Evolutionary conservation across 2,888 invertebrate species (phyloP), one percentile per base, ranked within the genome.

Genomic region (Ashinkailepas kermadecensis): DNA sequence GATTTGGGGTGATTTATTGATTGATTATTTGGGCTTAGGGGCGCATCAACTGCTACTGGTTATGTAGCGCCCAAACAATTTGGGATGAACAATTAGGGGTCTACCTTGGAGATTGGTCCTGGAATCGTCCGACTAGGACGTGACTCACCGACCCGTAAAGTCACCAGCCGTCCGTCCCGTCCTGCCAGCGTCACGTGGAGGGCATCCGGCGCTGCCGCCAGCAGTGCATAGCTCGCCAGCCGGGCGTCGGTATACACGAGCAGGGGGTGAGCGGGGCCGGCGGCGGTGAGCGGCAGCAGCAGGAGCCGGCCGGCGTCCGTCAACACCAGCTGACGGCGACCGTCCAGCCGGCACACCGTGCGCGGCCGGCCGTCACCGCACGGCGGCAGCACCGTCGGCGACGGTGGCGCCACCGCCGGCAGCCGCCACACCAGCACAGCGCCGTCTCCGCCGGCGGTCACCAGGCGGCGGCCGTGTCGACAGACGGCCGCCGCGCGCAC

Each of bases 301-400:
- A 78, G 78, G 58, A 78, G 23, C 56, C 78, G 78, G 23, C 78
- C 78, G 57, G 78, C 58, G 58, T 78, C 58, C 11, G 78, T 58
- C 57, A 58, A n/a, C n/a, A 78, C 54, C 56, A 78, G 78, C n/a
- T 78, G 58, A 0, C 78, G n/a, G 7, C 23, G 13, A 11, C 58
- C n/a, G 13, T 25, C 23, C 57, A 78, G 58, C 58, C 23, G 3
- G n/a, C 1, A 8, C 56, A 78, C 18, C n/a, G 58, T 13, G n/a
- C 58, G 57, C 12, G 15, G 58, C 4, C 21, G 11, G 58, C 58
- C 78, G 57, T 25, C 78, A 1, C 58, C n/a, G 7, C 58, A 6
- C 58, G 23, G n/a, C 23, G 78, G 23, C 57, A 58, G 57, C 2
- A 21, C 21, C 12, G 15, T n/a, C n/a, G 58, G 57, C 58, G 78